Percentiles rank a stretch among this genome's conserved stretches.
These are phyloP conservation scores for Zaprionus kolodkinae DNA, from an alignment of 1,140 invertebrate species.

Conservation along the genomic window DNA sequence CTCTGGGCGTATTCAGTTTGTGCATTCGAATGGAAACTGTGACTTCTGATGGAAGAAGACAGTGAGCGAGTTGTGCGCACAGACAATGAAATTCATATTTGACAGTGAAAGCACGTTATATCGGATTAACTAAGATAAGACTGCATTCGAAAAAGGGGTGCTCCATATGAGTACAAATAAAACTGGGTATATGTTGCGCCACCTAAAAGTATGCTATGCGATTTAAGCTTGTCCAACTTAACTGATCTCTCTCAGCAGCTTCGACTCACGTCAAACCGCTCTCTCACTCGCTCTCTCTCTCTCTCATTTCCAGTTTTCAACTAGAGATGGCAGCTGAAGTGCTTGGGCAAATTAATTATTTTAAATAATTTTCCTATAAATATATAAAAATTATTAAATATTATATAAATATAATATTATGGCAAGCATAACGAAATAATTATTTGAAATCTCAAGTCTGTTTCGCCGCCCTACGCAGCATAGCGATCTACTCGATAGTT, in stretches of 20 bases:
- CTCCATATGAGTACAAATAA: neutral
- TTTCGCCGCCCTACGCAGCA: neutral
- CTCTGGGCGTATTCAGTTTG: slow-evolving; percentile 44
- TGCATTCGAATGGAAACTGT: slow-evolving; percentile 62
- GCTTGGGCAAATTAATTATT: neutral
- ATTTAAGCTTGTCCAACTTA: neutral
- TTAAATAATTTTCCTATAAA: neutral
- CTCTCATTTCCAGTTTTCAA: slow-evolving; percentile 26
- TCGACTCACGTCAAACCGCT: neutral
- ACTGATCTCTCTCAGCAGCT: neutral
- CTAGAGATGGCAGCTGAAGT: slow-evolving; percentile 16
- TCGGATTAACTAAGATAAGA: neutral
- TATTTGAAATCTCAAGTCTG: too few species aligned
- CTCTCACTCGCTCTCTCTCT: slow-evolving; percentile 7
- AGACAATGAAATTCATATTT: slow-evolving; percentile 61
- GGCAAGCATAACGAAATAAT: too few species aligned
- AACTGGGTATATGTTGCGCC: neutral
- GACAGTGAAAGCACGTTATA: slow-evolving; percentile 22
- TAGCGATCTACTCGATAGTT: slow-evolving; percentile 2
- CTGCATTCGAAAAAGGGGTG: neutral
- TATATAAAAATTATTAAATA: neutral
- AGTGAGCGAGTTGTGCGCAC: neutral
- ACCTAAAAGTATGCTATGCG: slow-evolving; percentile 53
- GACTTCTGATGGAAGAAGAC: slow-evolving; percentile 50
- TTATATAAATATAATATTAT: too few species aligned